Evolutionary conservation across 2,888 invertebrate genomes (phyloP).

Genomic region (Petrophora chlorosata): DNA sequence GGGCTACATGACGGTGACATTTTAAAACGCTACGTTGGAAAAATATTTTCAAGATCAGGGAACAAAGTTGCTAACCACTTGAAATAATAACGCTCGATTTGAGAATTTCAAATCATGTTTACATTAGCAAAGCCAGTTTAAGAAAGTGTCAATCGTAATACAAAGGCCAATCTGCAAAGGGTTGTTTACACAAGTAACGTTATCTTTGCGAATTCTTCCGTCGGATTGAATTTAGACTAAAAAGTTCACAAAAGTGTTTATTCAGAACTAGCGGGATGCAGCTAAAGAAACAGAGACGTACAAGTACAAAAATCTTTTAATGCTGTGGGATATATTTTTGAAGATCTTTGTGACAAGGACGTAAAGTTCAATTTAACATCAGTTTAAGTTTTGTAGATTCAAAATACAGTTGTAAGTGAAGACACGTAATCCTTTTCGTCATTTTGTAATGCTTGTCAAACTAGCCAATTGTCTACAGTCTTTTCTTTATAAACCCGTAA

Average conservation of each 20-base stretch:
- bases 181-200: conserved; percentile 67
- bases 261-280: conserved; percentile 64
- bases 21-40: conserved; percentile 51
- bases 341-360: conserved; percentile 22
- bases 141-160: conserved; percentile 52
- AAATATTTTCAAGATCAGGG: conserved; percentile 36
- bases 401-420: conserved; percentile 11
- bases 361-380: conserved; percentile 45
- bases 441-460: conserved; percentile 73
- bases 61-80: conserved; percentile 30
- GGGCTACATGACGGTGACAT: conserved; percentile 53
- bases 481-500: conserved; percentile 65
- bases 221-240: conserved; percentile 54
- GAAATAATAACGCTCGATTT: conserved; percentile 27
- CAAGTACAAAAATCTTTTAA: conserved; percentile 32
- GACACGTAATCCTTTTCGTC: conserved; percentile 71
- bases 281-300: conserved; percentile 67
- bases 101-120: conserved; percentile 42
- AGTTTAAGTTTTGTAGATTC: not conserved
- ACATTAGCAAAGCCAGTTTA: conserved; percentile 39
- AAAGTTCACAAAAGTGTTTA: conserved; percentile 62
- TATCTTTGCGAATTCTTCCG: conserved; percentile 56
- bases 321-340: conserved; percentile 5
- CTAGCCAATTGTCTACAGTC: conserved; percentile 75
- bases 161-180: conserved; percentile 60